Conservation (phyloP, 2,888 invertebrate species). For the Silvanus unidentatus region DNA sequence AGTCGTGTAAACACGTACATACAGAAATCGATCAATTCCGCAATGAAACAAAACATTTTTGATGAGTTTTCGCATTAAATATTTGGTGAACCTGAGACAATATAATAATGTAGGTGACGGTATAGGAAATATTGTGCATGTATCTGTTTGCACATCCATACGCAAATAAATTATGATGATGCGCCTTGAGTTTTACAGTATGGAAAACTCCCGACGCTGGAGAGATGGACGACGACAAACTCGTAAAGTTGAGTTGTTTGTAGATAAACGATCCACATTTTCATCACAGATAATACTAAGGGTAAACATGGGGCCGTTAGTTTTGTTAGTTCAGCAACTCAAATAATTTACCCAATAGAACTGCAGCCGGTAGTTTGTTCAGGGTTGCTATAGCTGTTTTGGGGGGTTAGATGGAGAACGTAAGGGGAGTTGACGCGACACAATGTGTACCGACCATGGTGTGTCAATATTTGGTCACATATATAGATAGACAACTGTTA, state of each 20-base stretch:
- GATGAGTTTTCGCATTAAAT: too few species aligned
- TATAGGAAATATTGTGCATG: too few species aligned
- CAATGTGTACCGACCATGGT: conserved; percentile 41
- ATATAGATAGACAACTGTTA: conserved; percentile 44
- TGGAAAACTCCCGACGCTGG: too few species aligned
- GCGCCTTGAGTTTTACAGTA: too few species aligned
- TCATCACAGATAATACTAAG: conserved; percentile 47
- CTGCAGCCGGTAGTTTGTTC: conserved; percentile 44
- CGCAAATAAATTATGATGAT: too few species aligned
- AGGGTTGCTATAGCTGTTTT: conserved; percentile 27
- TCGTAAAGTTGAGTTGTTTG: conserved; percentile 33
- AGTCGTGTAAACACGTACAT: too few species aligned
- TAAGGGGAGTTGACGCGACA: conserved; percentile 28
- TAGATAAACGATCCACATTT: conserved; percentile 43
- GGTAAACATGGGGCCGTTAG: conserved; percentile 45
- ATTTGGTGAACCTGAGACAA: too few species aligned
- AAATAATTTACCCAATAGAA: conserved; percentile 48
- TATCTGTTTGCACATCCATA: too few species aligned
- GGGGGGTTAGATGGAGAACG: background rate
- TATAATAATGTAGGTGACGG: too few species aligned
- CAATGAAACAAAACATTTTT: too few species aligned
- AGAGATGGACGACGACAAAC: too few species aligned
- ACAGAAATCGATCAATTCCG: too few species aligned
- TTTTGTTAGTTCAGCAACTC: conserved; percentile 49
- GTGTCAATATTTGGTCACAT: conserved; percentile 45